These are phyloP conservation scores for Rhyacichthys aspro DNA, from an alignment of 2,797 vertebrate species.

Conservation along the genomic window DNA sequence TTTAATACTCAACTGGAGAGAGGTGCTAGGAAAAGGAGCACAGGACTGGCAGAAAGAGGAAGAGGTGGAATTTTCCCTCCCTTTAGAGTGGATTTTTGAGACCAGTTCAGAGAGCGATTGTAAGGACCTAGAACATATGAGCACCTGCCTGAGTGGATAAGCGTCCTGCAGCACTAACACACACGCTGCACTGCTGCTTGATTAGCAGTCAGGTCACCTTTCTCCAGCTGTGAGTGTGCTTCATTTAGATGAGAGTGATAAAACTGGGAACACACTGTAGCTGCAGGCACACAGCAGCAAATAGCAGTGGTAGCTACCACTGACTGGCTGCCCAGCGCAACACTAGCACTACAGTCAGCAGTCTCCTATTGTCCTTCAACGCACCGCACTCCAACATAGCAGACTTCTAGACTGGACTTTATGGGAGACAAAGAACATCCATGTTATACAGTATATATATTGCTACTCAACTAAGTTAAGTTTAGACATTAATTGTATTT, in stretches of 20 bases:
- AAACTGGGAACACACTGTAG: constrained; percentile 71
- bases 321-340: constrained; percentile 35
- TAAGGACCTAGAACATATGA: constrained; percentile 45
- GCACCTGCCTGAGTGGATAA: constrained; percentile 54
- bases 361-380: constrained; percentile 34
- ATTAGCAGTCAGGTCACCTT: constrained; percentile 78
- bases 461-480: no score
- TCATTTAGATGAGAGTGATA: constrained; percentile 76
- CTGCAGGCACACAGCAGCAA: constrained; percentile 59
- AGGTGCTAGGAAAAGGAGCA: constrained; percentile 48
- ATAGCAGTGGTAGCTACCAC: constrained; percentile 57
- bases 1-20: constrained; percentile 81
- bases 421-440: no score
- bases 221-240: constrained; percentile 75
- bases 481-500: no score
- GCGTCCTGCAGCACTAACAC: constrained; percentile 38
- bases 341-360: constrained; percentile 23
- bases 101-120: constrained; percentile 60
- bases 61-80: constrained; percentile 67
- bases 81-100: constrained; percentile 66
- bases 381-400: constrained; percentile 1
- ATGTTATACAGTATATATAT: no score
- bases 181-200: constrained; percentile 50
- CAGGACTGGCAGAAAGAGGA: constrained; percentile 63
- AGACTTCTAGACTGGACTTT: neutral